A percentile compares a stretch with the other conserved stretches of the same genome.
phyloP scores from a whole-genome alignment of 2,797 vertebrate species.

The Nothura maculosa region DNA sequence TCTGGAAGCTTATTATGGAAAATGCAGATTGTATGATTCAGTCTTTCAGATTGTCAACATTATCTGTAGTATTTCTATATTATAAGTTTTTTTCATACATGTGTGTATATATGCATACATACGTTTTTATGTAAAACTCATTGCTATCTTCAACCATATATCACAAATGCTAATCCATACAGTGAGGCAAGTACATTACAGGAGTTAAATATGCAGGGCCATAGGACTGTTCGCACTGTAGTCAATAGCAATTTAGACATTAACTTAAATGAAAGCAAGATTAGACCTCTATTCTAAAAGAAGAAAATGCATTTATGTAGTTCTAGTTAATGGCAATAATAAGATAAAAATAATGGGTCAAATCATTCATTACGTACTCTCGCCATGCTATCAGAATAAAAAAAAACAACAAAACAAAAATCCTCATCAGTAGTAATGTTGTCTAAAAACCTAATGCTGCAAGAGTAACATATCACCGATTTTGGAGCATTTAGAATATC shows the following conservation, averaged over 20 bases:
- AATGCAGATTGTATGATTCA: constrained; percentile 42
- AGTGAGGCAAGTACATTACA: constrained; percentile 60
- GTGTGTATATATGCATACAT: constrained; percentile 45
- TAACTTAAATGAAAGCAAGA: constrained; percentile 56
- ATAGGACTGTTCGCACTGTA: constrained; percentile 13
- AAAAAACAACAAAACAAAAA: not conserved
- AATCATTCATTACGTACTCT: constrained; percentile 11
- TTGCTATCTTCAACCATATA: constrained; percentile 72
- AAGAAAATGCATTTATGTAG: constrained; percentile 44
- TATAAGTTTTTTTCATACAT: constrained; percentile 56
- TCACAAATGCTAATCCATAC: constrained; percentile 54
- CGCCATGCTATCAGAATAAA: not conserved
- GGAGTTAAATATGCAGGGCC: constrained; percentile 21
- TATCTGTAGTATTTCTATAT: constrained; percentile 30
- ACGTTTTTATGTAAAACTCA: constrained; percentile 45
- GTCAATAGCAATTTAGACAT: constrained; percentile 52
- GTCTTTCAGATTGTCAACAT: constrained; percentile 51
- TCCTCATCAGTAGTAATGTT: not conserved
- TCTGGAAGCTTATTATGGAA: constrained; percentile 57
- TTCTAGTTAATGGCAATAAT: constrained; percentile 33
- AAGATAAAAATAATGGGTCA: constrained; percentile 32
- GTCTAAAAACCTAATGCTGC: too few relatives aligned
- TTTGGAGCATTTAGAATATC: not conserved
- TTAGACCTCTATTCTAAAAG: constrained; percentile 4
- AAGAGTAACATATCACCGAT: not conserved